phyloP scores from a whole-genome alignment of 2,888 invertebrate species.

The Alloscopus bannaensis region DNA sequence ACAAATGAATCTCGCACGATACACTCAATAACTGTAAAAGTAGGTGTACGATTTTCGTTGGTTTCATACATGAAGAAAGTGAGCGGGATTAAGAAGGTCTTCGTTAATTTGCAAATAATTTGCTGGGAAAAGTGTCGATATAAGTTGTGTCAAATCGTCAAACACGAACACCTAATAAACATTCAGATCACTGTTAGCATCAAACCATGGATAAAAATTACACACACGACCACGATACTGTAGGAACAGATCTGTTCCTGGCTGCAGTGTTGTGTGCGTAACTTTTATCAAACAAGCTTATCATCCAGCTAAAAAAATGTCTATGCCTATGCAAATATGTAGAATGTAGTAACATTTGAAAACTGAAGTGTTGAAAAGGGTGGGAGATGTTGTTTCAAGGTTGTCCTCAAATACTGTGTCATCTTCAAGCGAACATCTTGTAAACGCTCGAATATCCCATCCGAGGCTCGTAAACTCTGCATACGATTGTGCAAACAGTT shows the following conservation, averaged over 20 bases:
- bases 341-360: too few relatives aligned
- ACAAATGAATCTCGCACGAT: conserved; percentile 5
- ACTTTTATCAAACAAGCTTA: too few relatives aligned
- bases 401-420: background rate
- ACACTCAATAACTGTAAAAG: background rate
- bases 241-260: too few relatives aligned
- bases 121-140: conserved; percentile 35
- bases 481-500: too few relatives aligned
- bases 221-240: too few relatives aligned
- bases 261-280: too few relatives aligned
- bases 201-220: background rate
- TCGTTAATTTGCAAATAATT: conserved; percentile 55
- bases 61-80: conserved; percentile 51
- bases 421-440: background rate
- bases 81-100: conserved; percentile 50
- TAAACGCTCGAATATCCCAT: too few relatives aligned
- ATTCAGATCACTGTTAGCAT: background rate
- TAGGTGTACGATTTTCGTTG: background rate
- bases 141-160: conserved; percentile 28
- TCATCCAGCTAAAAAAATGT: too few relatives aligned
- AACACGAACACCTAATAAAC: conserved; percentile 36
- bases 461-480: too few relatives aligned
- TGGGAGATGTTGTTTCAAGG: conserved; percentile 33
- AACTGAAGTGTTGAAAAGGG: conserved; percentile 13
- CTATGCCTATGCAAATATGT: too few relatives aligned